phyloP scores from a whole-genome alignment of 92 coral and sea anemone species.

The Palythoa heliodiscus region DNA sequence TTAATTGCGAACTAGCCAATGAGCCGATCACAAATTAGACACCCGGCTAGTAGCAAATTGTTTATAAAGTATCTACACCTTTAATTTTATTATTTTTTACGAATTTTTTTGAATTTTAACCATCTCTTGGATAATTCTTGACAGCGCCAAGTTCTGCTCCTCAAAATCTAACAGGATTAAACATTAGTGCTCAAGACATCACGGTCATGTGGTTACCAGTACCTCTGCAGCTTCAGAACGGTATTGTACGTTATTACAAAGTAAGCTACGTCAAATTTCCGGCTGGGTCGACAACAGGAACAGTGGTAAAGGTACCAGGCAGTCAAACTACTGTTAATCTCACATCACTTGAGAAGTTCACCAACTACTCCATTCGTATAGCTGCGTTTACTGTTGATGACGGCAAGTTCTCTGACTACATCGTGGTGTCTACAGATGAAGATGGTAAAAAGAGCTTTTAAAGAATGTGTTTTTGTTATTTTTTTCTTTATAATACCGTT shows the following conservation, averaged over 20 bases:
- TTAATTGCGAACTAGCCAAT: too few species aligned
- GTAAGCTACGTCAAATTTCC: constrained; percentile 13
- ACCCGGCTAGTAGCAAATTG: too few species aligned
- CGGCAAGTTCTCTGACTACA: constrained; percentile 28
- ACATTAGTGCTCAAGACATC: constrained; percentile 24
- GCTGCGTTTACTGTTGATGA: constrained; percentile 30
- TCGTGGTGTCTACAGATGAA: constrained; percentile 35
- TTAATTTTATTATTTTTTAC: too few species aligned
- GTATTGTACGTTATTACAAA: constrained; percentile 39
- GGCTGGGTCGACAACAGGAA: constrained; percentile 3
- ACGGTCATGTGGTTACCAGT: constrained; percentile 37
- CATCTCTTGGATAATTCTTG: background rate
- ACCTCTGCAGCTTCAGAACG: constrained; percentile 30
- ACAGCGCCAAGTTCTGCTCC: constrained; percentile 25
- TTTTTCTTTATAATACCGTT: too few species aligned
- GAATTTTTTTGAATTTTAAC: too few species aligned
- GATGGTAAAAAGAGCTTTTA: constrained; percentile 2
- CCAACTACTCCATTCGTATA: constrained; percentile 40
- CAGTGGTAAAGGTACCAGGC: background rate
- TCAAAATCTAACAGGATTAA: constrained; percentile 32
- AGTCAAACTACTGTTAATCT: constrained; percentile 20
- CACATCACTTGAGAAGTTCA: constrained; percentile 37
- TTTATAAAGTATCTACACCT: too few species aligned
- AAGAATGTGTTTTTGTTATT: too few species aligned
- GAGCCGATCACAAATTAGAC: too few species aligned